Conservation (phyloP, 64 coral and sea anemone genomes). For the Pocillopora verrucosa region DNA sequence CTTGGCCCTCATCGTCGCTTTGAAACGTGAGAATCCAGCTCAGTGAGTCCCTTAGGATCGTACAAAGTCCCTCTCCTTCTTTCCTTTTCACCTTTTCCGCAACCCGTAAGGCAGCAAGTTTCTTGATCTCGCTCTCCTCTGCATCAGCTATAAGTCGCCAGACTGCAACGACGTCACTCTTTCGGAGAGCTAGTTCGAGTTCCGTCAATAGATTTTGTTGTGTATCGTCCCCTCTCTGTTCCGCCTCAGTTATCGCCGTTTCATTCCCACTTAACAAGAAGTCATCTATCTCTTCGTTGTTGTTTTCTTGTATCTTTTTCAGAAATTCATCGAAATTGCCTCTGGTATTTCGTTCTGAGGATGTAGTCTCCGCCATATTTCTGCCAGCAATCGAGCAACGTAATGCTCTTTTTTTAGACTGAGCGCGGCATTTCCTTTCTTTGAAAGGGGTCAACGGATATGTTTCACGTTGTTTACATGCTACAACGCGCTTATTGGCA, state of each 20-base stretch:
- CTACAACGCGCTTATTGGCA: too few species aligned
- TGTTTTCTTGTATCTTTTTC: neutral
- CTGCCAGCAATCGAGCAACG: too few species aligned
- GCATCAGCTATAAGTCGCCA: neutral
- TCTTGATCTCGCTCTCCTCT: neutral
- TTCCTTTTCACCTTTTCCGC: neutral
- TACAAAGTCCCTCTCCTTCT: neutral
- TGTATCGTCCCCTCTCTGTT: neutral
- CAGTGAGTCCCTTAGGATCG: neutral
- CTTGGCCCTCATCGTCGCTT: neutral
- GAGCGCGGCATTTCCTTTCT: too few species aligned
- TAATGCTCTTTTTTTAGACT: too few species aligned
- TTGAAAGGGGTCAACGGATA: too few species aligned
- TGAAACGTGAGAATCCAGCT: neutral
- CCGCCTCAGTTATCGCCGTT: neutral
- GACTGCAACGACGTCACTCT: neutral
- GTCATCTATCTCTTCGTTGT: neutral
- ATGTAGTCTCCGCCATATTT: too few species aligned
- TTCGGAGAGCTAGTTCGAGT: neutral
- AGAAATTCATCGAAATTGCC: neutral
- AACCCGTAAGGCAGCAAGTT: too few species aligned
- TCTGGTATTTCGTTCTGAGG: neutral
- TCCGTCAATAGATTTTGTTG: neutral
- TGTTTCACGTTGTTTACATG: too few species aligned
- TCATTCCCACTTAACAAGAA: neutral